Evolutionary conservation across 1,140 invertebrate species (phyloP).

Genomic region (Pseudobourletiella spinata): DNA sequence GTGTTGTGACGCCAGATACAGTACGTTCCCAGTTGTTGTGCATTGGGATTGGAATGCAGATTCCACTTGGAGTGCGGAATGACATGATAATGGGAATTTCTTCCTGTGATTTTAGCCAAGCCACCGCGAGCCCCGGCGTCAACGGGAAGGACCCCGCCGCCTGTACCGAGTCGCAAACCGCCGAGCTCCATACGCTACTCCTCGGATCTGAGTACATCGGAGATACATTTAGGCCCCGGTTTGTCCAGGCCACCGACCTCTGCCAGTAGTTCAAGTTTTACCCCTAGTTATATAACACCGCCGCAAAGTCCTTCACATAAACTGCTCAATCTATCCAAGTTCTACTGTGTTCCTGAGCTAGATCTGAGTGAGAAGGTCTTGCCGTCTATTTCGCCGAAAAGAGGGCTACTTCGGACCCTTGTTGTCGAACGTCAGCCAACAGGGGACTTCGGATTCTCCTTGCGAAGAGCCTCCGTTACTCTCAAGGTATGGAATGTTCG

Average conservation of each 20-base stretch:
- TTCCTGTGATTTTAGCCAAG: conserved; percentile 23
- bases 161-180: conserved; percentile 19
- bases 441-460: conserved; percentile 89
- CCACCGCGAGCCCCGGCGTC: conserved; percentile 12
- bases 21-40: too few relatives aligned
- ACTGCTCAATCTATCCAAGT: conserved; percentile 18
- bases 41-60: too few relatives aligned
- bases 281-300: conserved; percentile 23
- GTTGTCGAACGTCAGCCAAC: conserved; percentile 56
- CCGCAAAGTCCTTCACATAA: conserved; percentile 29
- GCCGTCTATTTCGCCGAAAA: background rate
- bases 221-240: background rate
- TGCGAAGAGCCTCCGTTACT: conserved; percentile 63
- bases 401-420: conserved; percentile 19
- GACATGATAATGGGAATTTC: too few relatives aligned
- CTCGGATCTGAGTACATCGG: conserved; percentile 6
- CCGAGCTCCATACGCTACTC: conserved; percentile 8
- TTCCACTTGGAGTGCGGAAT: too few relatives aligned
- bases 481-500: too few relatives aligned
- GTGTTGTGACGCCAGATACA: too few relatives aligned
- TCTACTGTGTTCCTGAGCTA: conserved; percentile 25
- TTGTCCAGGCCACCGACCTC: conserved; percentile 32
- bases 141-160: conserved; percentile 20
- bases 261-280: conserved; percentile 31
- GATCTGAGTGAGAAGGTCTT: conserved; percentile 23